Evolutionary conservation across 2,888 invertebrate genomes (phyloP).

Genomic region (Andricus quercusramuli): DNA sequence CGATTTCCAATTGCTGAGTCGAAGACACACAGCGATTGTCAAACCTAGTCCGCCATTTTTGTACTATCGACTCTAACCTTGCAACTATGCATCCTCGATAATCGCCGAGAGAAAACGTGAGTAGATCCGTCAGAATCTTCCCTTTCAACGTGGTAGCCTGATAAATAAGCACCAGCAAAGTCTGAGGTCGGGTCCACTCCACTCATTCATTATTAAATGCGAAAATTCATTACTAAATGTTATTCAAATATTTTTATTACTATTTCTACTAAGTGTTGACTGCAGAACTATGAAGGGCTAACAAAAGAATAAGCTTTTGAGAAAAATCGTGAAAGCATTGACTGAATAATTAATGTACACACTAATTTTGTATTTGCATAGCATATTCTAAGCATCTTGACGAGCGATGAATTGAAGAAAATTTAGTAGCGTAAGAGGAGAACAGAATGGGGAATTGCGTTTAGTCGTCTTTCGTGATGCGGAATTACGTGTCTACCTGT

Average conservation of each 20-base stretch:
- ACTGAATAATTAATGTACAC: no score
- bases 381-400: not conserved
- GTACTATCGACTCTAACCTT: not conserved
- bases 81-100: not conserved
- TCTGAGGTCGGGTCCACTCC: constrained; percentile 63
- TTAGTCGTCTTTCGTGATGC: not conserved
- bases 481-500: not conserved
- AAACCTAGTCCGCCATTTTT: not conserved
- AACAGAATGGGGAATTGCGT: not conserved
- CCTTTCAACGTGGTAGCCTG: constrained; percentile 61
- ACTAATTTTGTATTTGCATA: no score
- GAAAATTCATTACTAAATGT: no score
- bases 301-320: no score
- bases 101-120: not conserved
- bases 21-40: not conserved
- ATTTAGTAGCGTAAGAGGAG: constrained; percentile 33
- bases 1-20: constrained; percentile 12
- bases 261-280: no score
- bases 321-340: no score
- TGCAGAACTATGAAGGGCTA: no score
- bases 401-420: constrained; percentile 22
- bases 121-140: constrained; percentile 50
- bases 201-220: no score
- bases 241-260: no score
- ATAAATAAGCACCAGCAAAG: constrained; percentile 68